A percentile compares a stretch with the other conserved stretches of the same genome.
Evolutionary conservation across 2,888 invertebrate genomes (phyloP).

Genomic region (Ariolimax columbianus): DNA sequence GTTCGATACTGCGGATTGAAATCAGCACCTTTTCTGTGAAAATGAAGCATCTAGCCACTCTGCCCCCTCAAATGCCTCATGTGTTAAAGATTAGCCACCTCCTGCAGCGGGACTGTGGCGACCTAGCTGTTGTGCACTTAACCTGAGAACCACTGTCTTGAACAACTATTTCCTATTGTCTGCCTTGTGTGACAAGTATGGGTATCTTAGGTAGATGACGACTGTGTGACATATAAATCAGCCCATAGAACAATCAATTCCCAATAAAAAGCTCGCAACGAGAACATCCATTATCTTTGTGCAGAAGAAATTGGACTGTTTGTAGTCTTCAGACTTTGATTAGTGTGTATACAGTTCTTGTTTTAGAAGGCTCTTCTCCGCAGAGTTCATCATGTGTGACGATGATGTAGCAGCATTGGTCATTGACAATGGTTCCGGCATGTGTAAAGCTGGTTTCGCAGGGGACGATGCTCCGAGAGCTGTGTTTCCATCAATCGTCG

Average conservation of each 20-base stretch:
- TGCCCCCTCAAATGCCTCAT: no score
- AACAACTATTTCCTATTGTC: background rate
- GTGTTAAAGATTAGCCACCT: no score
- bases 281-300: background rate
- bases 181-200: background rate
- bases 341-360: background rate
- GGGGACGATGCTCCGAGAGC: constrained; percentile 71
- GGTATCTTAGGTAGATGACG: background rate
- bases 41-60: no score
- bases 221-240: background rate
- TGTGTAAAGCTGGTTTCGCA: constrained; percentile 73
- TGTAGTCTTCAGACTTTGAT: background rate
- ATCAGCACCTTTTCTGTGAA: no score
- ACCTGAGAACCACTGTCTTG: background rate
- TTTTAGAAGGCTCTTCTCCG: background rate
- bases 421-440: constrained; percentile 86
- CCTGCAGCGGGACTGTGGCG: no score
- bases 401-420: constrained; percentile 56
- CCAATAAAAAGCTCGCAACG: background rate
- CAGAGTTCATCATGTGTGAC: constrained; percentile 58
- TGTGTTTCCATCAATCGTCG: constrained; percentile 71
- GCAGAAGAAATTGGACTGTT: background rate
- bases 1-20: no score
- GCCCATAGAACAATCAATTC: background rate
- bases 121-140: no score